phyloP scores from a whole-genome alignment of 2,888 invertebrate genomes.

The Scaeva pyrastri region DNA sequence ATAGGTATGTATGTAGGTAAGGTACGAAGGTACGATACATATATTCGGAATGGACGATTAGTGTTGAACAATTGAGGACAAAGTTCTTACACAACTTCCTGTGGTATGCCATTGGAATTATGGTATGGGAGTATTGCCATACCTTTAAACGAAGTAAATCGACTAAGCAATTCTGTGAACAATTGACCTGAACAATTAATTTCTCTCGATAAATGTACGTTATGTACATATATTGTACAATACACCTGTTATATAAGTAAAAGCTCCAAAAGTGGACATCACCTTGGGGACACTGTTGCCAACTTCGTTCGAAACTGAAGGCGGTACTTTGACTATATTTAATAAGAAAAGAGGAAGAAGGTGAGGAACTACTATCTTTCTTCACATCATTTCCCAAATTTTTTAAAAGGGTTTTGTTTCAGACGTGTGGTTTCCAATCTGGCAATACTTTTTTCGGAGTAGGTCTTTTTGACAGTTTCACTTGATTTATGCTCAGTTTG shows the following conservation, averaged over 20 bases:
- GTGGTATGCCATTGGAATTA: neutral
- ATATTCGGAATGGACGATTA: conserved; percentile 13
- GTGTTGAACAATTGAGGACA: conserved; percentile 36
- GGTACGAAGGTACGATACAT: too few relatives aligned
- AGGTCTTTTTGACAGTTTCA: too few relatives aligned
- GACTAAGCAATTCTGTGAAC: conserved; percentile 21
- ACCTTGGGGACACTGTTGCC: neutral
- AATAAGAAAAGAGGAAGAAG: too few relatives aligned
- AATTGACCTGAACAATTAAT: conserved; percentile 20
- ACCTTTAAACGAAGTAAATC: neutral
- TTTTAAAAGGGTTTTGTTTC: too few relatives aligned
- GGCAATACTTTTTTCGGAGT: too few relatives aligned
- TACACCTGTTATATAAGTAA: neutral
- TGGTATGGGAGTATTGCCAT: neutral
- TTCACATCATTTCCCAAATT: too few relatives aligned
- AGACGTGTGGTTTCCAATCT: too few relatives aligned
- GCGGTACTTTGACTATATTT: too few relatives aligned
- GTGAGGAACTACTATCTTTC: too few relatives aligned
- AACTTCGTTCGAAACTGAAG: neutral
- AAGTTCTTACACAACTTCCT: neutral
- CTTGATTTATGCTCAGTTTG: too few relatives aligned
- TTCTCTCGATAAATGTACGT: neutral
- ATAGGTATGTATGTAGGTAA: too few relatives aligned
- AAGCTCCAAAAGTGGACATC: conserved; percentile 1
- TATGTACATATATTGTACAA: too few relatives aligned